Base-by-base conservation (phyloP, 2,888 invertebrate genomes). In the Mesorhabditis belari region DNA sequence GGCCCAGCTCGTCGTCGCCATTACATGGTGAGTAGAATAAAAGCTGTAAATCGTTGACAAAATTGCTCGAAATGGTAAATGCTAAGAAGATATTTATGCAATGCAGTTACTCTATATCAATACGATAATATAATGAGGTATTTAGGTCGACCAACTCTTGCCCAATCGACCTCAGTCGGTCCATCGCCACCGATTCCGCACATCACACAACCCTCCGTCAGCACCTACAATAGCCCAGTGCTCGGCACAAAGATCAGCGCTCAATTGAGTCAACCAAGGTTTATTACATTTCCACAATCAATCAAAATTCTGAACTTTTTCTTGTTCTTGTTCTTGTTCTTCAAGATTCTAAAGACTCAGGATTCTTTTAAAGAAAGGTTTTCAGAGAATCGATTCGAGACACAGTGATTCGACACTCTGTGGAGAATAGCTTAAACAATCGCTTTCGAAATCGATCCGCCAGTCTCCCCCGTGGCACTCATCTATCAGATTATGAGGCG, bases 381-480 rank as follows among this genome's bases (percentile, higher is more conserved):
- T 64, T 55, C 55, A 68, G 68, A 24, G 71, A 71, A 58, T 71
- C 71, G 4, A 64, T 71, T 25, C 64, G 71, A 1, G 71, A 71
- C 53, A 65, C 71, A 3, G 65, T 65, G 23, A 71, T 71, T 27
- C 67, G 71, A 9, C 67, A 67, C 27, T 68, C 65, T 64, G 67
- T 69, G 12, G 65, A 62, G 57, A 63, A 68, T 51, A 69, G 68
- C 23, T 57, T 70, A 27, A 61, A 64, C 55, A 60, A 64, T 5
- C 57, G 62, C 2, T 68, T 65, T 50, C 66, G 73, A n/a, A 71
- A 73, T 25, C 64, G 73, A 25, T 69, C 69, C 21, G 66, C 73
- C 12, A 68, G 68, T 3, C 55, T 73, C 51, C 73, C 73, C 49
- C 60, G 71, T 28, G 71, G 71, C 3, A 63, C 62, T 4, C 54